These are phyloP conservation scores for Caenorhabditis elegans DNA, from an alignment of 1,140 invertebrate species.

Conservation along the genomic window DNA sequence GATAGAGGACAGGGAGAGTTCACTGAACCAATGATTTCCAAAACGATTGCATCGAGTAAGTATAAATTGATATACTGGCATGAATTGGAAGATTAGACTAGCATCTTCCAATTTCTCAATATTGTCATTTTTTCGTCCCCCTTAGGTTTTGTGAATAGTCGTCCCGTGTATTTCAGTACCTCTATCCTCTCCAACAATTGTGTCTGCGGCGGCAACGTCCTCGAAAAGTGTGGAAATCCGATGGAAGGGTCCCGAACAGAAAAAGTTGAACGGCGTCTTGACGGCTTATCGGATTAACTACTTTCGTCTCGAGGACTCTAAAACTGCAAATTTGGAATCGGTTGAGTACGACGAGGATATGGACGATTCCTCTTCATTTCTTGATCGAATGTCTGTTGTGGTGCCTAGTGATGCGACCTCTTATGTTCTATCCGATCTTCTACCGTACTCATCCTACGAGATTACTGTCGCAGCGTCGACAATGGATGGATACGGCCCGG, in stretches of 20 bases:
- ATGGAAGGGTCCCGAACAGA: constrained; percentile 3
- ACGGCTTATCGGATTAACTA: constrained; percentile 23
- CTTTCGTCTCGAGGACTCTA: constrained; percentile 10
- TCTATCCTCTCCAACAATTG: not conserved
- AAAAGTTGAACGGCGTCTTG: constrained; percentile 21
- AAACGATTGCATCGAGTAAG: constrained; percentile 46
- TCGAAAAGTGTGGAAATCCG: constrained; percentile 19
- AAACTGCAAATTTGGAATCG: not conserved
- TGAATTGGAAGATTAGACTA: not conserved
- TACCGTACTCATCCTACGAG: constrained; percentile 48
- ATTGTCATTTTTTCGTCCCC: no score
- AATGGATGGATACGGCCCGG: constrained; percentile 41
- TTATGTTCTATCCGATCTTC: constrained; percentile 26
- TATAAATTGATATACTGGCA: no score
- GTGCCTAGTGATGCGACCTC: constrained; percentile 6
- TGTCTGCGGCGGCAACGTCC: not conserved
- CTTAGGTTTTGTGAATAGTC: not conserved
- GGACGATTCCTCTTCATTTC: not conserved
- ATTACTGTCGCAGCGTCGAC: constrained; percentile 45
- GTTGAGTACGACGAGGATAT: constrained; percentile 11
- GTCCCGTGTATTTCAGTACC: constrained; percentile 6
- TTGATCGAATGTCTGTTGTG: not conserved
- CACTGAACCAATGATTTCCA: constrained; percentile 35
- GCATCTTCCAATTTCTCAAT: no score
- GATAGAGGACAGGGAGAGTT: constrained; percentile 50